Percentiles rank a stretch among this genome's conserved stretches.
phyloP scores from a whole-genome alignment of 2,888 invertebrate genomes.

The Ecliptopera silaceata region DNA sequence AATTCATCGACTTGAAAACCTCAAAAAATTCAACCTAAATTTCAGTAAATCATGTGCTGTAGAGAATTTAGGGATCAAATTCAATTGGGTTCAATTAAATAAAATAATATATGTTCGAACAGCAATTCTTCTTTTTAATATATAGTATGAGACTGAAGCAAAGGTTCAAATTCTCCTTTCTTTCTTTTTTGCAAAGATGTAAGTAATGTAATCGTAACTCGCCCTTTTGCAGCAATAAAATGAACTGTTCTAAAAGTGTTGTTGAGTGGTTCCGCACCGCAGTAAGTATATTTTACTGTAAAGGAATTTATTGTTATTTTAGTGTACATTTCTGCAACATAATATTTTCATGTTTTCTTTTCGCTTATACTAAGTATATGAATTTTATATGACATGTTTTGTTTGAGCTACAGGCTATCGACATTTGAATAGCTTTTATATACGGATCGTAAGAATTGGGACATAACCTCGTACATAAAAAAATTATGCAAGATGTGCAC shows the following conservation, averaged over 20 bases:
- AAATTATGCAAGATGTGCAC: too few relatives aligned
- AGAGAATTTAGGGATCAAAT: slow-evolving; percentile 9
- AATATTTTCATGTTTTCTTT: not conserved
- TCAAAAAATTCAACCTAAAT: slow-evolving; percentile 13
- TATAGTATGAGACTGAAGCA: slow-evolving; percentile 17
- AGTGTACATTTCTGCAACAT: not conserved
- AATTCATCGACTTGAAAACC: slow-evolving; percentile 21
- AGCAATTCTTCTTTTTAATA: slow-evolving; percentile 20
- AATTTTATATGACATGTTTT: not conserved
- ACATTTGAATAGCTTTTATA: too few relatives aligned
- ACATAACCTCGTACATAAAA: too few relatives aligned
- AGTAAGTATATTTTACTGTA: slow-evolving; percentile 32
- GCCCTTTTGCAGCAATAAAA: slow-evolving; percentile 29
- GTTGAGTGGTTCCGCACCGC: slow-evolving; percentile 26
- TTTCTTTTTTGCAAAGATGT: slow-evolving; percentile 14
- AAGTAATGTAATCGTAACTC: slow-evolving; percentile 32
- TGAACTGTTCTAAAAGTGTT: slow-evolving; percentile 34
- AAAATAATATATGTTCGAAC: slow-evolving; percentile 18
- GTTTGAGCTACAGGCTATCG: too few relatives aligned
- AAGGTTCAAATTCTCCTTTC: slow-evolving; percentile 10
- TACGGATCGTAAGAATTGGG: too few relatives aligned
- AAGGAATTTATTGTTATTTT: slow-evolving; percentile 4
- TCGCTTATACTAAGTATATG: not conserved
- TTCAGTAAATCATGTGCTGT: slow-evolving; percentile 20
- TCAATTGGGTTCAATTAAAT: slow-evolving; percentile 24